Evolutionary conservation across 2,888 invertebrate genomes (phyloP), one percentile per base, ranked within the genome.

Genomic region (Serrognathus titanus): DNA sequence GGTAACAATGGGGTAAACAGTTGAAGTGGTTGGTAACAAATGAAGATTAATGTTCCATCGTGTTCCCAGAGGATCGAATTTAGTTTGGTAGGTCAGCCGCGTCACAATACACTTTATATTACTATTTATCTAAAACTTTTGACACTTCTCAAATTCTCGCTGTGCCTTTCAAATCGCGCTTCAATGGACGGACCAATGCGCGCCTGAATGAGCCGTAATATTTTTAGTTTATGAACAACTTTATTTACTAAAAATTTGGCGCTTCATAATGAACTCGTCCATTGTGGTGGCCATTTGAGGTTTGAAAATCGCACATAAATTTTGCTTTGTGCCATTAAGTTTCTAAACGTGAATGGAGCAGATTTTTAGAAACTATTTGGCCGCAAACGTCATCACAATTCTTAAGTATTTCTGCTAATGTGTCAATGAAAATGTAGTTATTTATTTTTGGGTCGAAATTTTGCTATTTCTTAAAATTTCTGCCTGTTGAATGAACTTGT

Each of bases 11-110:
- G 69, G 65, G 69, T 71, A 72, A 74, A 72, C 70, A 73, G 69
- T 72, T 73, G 71, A 75, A 76, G 75, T 75, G 75, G 75, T 66
- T 69, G 76, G 72, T 71, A 76, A 76, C 76, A 76, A 76, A 76
- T 76, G 74, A 76, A 76, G 76, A 76, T 76, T 75, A 75, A 76
- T 75, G 75, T 70, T 50, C 24, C 24, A 43, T 39, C 41, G 20
- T 63, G 69, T 72, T 71, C 71, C 72, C 72, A 71, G 66, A 69
- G 69, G 71, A 67, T 60, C 62, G 52, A 64, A 60, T 58, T 55
- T 51, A 58, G 61, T 55, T 50, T 60, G 55, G 58, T 62, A 66
- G 60, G n/a, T 45, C 48, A 41, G 35, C 39, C 39, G 41, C 12
- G 39, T 48, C 31, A 39, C 46, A 31, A 31, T 38, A 49, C 41